Percentiles rank a stretch among this genome's conserved stretches.
phyloP scores from a whole-genome alignment of 2,797 vertebrate genomes.

The Fratercula arctica region DNA sequence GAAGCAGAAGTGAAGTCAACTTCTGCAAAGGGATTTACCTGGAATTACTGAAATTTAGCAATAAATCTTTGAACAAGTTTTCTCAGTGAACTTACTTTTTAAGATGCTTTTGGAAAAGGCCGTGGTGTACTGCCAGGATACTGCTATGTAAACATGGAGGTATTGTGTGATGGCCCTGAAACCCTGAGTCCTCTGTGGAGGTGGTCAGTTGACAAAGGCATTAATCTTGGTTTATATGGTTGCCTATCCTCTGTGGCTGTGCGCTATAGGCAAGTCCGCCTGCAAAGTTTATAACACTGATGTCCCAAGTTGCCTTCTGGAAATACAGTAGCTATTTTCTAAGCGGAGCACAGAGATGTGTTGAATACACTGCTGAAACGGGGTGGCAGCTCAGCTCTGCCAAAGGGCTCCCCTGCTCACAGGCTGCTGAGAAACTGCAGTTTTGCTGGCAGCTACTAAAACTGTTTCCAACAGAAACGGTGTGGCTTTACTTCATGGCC shows the following conservation, averaged over 20 bases:
- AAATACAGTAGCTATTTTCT: background rate
- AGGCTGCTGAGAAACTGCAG: background rate
- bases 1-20: background rate
- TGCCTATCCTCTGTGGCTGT: background rate
- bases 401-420: background rate
- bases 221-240: background rate
- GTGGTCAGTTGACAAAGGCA: background rate
- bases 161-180: background rate
- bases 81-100: background rate
- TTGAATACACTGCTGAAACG: background rate
- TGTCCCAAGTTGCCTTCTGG: background rate
- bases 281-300: background rate
- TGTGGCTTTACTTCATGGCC: background rate
- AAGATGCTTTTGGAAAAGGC: background rate
- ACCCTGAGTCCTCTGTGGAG: background rate
- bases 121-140: background rate
- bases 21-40: background rate
- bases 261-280: fast-evolving
- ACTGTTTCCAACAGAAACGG: background rate
- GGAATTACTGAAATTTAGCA: background rate
- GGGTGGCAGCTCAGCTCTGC: background rate
- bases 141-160: background rate
- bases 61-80: background rate
- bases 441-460: background rate
- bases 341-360: background rate